Conservation (phyloP, 2,113 vertebrate species). For the Climacteris rufus region DNA sequence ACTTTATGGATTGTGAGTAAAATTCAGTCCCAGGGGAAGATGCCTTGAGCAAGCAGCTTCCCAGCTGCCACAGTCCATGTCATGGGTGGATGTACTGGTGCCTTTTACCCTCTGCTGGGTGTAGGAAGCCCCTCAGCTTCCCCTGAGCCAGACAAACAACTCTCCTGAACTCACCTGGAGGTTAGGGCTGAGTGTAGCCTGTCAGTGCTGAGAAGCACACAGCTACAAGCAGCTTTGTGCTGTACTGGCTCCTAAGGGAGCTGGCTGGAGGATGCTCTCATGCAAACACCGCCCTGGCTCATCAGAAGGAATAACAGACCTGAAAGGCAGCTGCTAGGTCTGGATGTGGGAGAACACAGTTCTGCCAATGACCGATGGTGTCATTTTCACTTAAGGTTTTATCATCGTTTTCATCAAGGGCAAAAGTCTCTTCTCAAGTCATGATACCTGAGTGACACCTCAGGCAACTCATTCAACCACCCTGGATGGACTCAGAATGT, state of each 20-base stretch:
- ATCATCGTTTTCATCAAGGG: background rate
- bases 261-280: background rate
- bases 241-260: background rate
- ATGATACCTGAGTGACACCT: background rate
- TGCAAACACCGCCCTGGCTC: background rate
- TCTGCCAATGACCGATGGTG: background rate
- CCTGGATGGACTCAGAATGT: background rate
- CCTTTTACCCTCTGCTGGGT: background rate
- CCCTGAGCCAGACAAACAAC: background rate
- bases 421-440: background rate
- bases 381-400: background rate
- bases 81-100: accelerated
- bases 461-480: background rate
- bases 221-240: background rate
- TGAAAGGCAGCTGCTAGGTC: background rate
- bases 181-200: background rate
- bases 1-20: background rate
- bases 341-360: background rate
- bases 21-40: background rate
- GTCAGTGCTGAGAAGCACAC: accelerated
- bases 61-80: background rate
- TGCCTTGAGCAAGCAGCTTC: accelerated
- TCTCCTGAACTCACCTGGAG: background rate
- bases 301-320: background rate
- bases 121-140: background rate